Conservation (phyloP, 2,888 invertebrate genomes). For the Ormyrus labotus region DNA sequence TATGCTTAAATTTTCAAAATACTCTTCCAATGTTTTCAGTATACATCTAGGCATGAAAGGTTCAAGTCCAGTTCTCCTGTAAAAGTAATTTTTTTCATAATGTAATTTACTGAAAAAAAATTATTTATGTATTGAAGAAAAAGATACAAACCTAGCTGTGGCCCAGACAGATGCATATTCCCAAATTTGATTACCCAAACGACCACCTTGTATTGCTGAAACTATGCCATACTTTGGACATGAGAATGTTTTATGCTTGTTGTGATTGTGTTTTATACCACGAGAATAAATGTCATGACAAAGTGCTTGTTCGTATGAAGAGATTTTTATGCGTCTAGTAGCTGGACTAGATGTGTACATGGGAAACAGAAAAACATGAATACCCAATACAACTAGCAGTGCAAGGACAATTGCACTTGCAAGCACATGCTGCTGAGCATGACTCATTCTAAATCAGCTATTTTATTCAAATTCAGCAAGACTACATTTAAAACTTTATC, state of each 20-base stretch:
- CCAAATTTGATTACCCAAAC: conserved; percentile 74
- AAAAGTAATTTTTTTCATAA: conserved; percentile 12
- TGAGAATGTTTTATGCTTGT: conserved; percentile 49
- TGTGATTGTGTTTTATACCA: conserved; percentile 64
- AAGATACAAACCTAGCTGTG: conserved; percentile 65
- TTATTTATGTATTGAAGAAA: conserved; percentile 1
- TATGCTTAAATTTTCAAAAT: conserved; percentile 78
- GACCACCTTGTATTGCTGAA: conserved; percentile 71
- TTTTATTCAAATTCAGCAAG: conserved; percentile 3
- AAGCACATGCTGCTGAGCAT: conserved; percentile 79
- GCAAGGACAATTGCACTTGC: conserved; percentile 79
- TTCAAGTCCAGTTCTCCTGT: conserved; percentile 69
- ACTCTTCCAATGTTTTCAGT: conserved; percentile 77
- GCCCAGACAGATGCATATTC: conserved; percentile 74
- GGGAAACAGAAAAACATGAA: conserved; percentile 80
- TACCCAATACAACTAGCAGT: conserved; percentile 79
- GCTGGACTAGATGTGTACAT: conserved; percentile 77
- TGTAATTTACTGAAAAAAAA: background rate
- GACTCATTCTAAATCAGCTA: conserved; percentile 74
- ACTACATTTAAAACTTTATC: conserved; percentile 25
- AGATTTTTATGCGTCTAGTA: conserved; percentile 74
- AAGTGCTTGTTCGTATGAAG: conserved; percentile 78
- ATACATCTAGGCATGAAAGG: conserved; percentile 75
- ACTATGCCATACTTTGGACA: conserved; percentile 72
- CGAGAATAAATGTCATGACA: conserved; percentile 75